Evolutionary conservation across 2,797 vertebrate species (phyloP).

Genomic region (Labeo calbasu): DNA sequence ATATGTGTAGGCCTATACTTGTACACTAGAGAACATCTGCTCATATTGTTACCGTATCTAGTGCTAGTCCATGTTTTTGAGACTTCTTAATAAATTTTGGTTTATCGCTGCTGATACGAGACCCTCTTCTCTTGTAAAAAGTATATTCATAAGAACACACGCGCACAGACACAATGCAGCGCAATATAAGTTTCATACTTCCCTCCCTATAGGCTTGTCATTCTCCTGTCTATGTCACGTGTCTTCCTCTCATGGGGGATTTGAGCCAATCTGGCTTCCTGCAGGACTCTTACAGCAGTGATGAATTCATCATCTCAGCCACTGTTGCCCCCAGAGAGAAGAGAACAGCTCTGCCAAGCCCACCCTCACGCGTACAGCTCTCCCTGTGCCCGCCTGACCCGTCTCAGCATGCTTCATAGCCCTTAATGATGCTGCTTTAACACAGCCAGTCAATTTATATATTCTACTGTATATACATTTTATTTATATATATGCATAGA

Average conservation of each 20-base stretch:
- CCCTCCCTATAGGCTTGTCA: neutral
- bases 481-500: conserved; percentile 62
- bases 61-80: conserved; percentile 9
- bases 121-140: conserved; percentile 33
- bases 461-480: conserved; percentile 59
- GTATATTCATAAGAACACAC: conserved; percentile 6
- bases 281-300: conserved; percentile 67
- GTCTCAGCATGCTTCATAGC: conserved; percentile 75
- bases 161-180: conserved; percentile 4
- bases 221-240: conserved; percentile 19
- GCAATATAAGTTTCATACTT: conserved; percentile 15
- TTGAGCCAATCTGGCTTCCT: conserved; percentile 55
- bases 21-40: neutral
- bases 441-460: conserved; percentile 66
- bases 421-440: conserved; percentile 76
- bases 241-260: conserved; percentile 24
- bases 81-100: conserved; percentile 10
- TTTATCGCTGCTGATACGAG: conserved; percentile 21
- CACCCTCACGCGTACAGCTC: conserved; percentile 14
- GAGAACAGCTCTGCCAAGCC: conserved; percentile 21
- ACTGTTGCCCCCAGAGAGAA: conserved; percentile 44
- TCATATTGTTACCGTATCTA: neutral
- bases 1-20: neutral
- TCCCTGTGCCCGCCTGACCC: conserved; percentile 36
- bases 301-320: conserved; percentile 35